Base-by-base conservation (phyloP, 2,888 invertebrate genomes). In the Nipponacmea schrenckii region DNA sequence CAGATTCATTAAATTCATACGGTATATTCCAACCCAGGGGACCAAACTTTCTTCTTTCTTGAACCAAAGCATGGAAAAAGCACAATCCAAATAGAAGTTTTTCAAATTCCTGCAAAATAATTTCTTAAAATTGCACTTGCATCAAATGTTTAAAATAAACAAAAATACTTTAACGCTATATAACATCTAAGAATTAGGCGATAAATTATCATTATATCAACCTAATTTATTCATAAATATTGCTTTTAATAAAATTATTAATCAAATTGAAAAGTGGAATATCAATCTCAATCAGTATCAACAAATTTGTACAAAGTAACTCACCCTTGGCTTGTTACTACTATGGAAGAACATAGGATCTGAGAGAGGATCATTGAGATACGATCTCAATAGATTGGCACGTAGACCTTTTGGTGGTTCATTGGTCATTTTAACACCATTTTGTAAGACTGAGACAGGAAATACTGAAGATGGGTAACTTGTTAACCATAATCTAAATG, bases 341-440 rank as follows among this genome's bases (percentile, higher is more conserved):
- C 84, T 88, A 78, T 92, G 91, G 89, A 94, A 96, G 90, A 96
- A 96, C 81, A 92, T 92, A 0, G 92, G 91, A 71, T 90, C 89
- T n/a, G 88, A 88, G 50, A 90, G 88, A n/a, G 90, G 90, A 76
- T 88, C 88, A 79, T 86, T 89, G 31, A 87, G 81, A 77, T 89
- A 90, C 0, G 90, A 90, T 24, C 89, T 75, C 48, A 90, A 81
- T 10, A 90, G 79, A 75, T 90, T 90, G 12, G 89, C 88, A 64
- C 88, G 76, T 26, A 90, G 81, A 20, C 90, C 89, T 77, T 87
- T 87, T 0, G 88, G 88, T 12, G 89, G 87, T 70, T 89, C 89
- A 75, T 89, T 89, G 44, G 88, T 89, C 87, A 89, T 89, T 76
- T 89, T 89, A 72, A 89, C 84, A 15, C 88, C 85, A 73, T 88